Evolutionary conservation across 2,888 invertebrate species (phyloP), one percentile per base, ranked within the genome.

Genomic region (Eupithecia subfuscata): DNA sequence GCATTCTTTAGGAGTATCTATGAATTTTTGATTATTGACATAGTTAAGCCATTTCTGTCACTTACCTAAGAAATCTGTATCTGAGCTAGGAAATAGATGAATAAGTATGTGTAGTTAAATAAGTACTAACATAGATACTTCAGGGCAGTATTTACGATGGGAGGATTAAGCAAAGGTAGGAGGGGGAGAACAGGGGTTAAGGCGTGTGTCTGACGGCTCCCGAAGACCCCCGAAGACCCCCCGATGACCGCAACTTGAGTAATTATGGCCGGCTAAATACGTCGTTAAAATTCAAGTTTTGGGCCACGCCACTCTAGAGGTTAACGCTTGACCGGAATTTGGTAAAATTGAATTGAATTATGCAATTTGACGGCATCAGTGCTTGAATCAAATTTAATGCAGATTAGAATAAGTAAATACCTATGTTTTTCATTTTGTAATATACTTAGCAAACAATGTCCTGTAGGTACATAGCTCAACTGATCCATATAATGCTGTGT

Each of bases 171-270:
- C 22, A 25, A 60, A 60, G 25, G 25, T 25, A 25, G 5, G 3
- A 12, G 22, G 25, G 60, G 60, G 22, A n/a, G 22, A 45, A 43
- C 18, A 34, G 22, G 65, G 65, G 18, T 0, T 18, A 11, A n/a
- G 80, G 83, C 81, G 83, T 88, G 90, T 85, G 82, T 70, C 81
- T 90, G 91, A 89, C 90, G 87, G 84, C 82, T 16, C 30, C 76
- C 43, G 77, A 78, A 85, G 85, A 84, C 86, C 30, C 30, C 76
- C 43, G 77, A 78, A 85, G 85, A 84, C 86, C 86, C 80, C 25
- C 76, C 48, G 77, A 79, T 85, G 85, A 85, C 86, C 86, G 80
- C 83, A 83, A 84, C 84, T 87, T 84, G 83, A 83, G 83, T 84
- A 85, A 85, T 85, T 80, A 81, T 68, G 73, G 56, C 69, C 68